These are phyloP conservation scores for Arothron firmamentum DNA, from an alignment of 2,113 vertebrate genomes.

Conservation along the genomic window DNA sequence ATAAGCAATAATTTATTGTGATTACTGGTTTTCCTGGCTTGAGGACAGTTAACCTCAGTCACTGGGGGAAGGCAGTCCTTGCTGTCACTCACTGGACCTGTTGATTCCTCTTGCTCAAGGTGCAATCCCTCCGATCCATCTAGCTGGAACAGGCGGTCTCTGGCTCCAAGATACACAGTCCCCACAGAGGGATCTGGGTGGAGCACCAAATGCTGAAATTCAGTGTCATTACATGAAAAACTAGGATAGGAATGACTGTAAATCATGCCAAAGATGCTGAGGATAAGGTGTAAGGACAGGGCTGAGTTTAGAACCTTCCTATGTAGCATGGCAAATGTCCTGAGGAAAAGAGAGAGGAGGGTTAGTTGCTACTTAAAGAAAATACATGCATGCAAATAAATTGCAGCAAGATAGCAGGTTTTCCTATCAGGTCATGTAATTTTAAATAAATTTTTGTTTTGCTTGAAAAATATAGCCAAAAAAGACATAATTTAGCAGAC, in stretches of 20 bases:
- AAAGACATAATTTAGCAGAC: too few species aligned
- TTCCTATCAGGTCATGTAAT: too few species aligned
- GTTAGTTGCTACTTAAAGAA: background rate
- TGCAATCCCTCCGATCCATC: conserved; percentile 75
- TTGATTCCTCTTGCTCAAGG: conserved; percentile 78
- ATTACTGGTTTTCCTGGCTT: conserved; percentile 83
- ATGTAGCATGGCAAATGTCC: conserved; percentile 88
- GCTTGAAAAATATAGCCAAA: too few species aligned
- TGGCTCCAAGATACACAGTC: conserved; percentile 88
- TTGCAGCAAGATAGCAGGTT: too few species aligned
- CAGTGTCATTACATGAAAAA: conserved; percentile 80
- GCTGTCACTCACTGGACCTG: conserved; percentile 88
- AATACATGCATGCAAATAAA: too few species aligned
- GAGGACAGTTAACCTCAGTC: conserved; percentile 82
- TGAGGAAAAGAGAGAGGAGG: conserved; percentile 46
- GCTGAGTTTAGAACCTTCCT: conserved; percentile 78
- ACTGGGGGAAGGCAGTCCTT: conserved; percentile 92
- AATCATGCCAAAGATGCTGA: conserved; percentile 33
- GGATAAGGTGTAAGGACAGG: conserved; percentile 72
- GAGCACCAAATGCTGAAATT: conserved; percentile 88
- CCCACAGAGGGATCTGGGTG: conserved; percentile 84
- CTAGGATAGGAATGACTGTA: conserved; percentile 68
- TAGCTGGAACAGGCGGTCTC: conserved; percentile 90
- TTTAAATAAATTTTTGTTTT: too few species aligned
- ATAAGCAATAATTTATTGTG: conserved; percentile 92